Evolutionary conservation across 1,140 invertebrate species (phyloP), one percentile per base, ranked within the genome.

Genomic region (Bombus fervidus): DNA sequence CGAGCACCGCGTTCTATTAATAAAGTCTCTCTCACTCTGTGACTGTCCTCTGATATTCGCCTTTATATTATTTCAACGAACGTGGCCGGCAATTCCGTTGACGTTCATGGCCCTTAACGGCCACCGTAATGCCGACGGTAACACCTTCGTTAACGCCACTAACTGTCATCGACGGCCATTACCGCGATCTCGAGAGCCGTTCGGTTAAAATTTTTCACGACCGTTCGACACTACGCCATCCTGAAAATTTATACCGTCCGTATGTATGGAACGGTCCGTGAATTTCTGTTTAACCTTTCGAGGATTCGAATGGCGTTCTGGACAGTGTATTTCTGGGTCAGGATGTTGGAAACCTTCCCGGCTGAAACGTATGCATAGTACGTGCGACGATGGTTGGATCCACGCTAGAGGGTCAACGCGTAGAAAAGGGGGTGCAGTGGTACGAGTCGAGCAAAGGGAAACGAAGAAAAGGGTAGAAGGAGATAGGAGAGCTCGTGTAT

Each of bases 321-420:
- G 76, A 87, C 41, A 81, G 79, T 89, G 81, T 92, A 91, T 93
- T 92, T 93, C 90, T 93, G 83, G 93, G 92, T 92, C 91, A 93
- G 86, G 90, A 87, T 79, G 80, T 72, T 82, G 83, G 89, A 89
- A 81, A 59, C 3, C 25, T 73, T 10, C 76, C 88, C 74, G 62
- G 78, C 75, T 88, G 88, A 91, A 89, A 92, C 22, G 22, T 37
- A 34, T 83, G 64, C 88, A 88, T 62, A 28, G 77, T 34, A 34
- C n/a, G 31, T 34, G 34, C 6, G 59, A 90, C 81, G 81, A 3
- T 13, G 25, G 57, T 6, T 31, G 75, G 13, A 77, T 37, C 78
- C 3, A 47, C 34, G 78, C 9, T 37, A n/a, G 68, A 64, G 80
- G 74, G 47, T 15, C 34, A 69, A 76, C 57, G 47, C 13, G 28